These are phyloP conservation scores for Paedocypris sp. DNA, from an alignment of 2,113 vertebrate species.

Conservation along the genomic window DNA sequence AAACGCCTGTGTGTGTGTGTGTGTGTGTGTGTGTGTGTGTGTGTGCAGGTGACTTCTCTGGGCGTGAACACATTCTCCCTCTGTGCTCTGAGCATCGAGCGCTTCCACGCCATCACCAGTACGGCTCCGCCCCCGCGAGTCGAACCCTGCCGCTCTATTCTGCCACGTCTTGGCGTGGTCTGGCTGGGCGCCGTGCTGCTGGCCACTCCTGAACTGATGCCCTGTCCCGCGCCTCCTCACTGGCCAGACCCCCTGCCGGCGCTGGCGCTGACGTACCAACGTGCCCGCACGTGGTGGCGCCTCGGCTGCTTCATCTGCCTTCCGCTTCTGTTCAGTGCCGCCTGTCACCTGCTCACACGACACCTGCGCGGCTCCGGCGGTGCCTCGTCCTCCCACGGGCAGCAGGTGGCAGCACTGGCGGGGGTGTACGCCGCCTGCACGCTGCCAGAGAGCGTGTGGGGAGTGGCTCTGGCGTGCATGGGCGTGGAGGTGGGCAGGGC, in stretches of 20 bases:
- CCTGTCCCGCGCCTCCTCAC: too few relatives aligned
- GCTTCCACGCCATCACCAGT: slow-evolving; percentile 80
- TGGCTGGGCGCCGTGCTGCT: slow-evolving; percentile 87
- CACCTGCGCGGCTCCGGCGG: slow-evolving; percentile 49
- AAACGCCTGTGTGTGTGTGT: not conserved
- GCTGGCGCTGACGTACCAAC: slow-evolving; percentile 83
- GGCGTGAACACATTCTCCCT: slow-evolving; percentile 92
- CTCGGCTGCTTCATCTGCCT: slow-evolving; percentile 92
- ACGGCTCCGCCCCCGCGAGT: slow-evolving; percentile 61
- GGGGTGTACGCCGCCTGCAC: slow-evolving; percentile 67
- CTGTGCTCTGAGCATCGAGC: slow-evolving; percentile 87
- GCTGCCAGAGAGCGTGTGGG: slow-evolving; percentile 75
- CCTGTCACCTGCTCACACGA: slow-evolving; percentile 82
- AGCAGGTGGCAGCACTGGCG: slow-evolving; percentile 67
- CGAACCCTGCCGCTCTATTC: slow-evolving; percentile 82
- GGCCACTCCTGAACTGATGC: slow-evolving; percentile 76
- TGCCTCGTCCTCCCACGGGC: slow-evolving; percentile 37
- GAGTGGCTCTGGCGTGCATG: slow-evolving; percentile 72
- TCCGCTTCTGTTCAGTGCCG: slow-evolving; percentile 82
- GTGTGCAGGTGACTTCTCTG: slow-evolving; percentile 74
- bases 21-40: not conserved
- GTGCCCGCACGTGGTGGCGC: slow-evolving; percentile 90
- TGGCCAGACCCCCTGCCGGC: slow-evolving; percentile 75
- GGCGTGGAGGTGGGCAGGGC: slow-evolving; percentile 51
- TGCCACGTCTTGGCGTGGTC: slow-evolving; percentile 86